Conservation (phyloP, 1,140 invertebrate species). For the Drosophila malerkotliana region DNA sequence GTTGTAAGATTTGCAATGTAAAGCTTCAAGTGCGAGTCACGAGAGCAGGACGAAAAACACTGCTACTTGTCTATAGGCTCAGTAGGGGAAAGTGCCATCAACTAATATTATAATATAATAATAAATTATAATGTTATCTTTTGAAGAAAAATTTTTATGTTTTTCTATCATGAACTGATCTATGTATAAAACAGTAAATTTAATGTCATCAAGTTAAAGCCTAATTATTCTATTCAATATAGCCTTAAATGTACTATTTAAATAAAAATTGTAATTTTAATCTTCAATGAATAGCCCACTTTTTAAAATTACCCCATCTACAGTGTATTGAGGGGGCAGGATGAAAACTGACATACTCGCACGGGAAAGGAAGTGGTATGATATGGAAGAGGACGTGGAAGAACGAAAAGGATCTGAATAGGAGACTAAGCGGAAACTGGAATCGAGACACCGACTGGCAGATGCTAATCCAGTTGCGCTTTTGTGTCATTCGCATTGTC, state of each 20-base stretch:
- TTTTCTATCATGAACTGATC: background rate
- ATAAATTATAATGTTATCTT: background rate
- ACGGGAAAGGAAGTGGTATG: conserved; percentile 12
- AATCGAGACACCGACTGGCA: conserved; percentile 52
- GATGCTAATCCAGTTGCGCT: conserved; percentile 65
- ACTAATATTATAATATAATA: background rate
- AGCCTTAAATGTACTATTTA: background rate
- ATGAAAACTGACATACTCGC: conserved; percentile 29
- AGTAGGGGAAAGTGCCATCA: background rate
- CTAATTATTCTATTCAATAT: background rate
- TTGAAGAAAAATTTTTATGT: background rate
- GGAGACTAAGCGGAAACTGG: conserved; percentile 47
- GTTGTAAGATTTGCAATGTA: conserved; percentile 43
- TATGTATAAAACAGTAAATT: too few species aligned
- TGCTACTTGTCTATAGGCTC: background rate
- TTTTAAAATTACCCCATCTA: conserved; percentile 9
- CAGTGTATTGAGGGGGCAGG: conserved; percentile 5
- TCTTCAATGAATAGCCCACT: background rate
- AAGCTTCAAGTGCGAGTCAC: conserved; percentile 8
- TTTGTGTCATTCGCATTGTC: conserved; percentile 56
- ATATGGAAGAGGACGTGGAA: background rate
- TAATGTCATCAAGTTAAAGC: too few species aligned
- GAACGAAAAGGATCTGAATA: conserved; percentile 12
- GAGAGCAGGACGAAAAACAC: background rate
- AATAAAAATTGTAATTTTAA: background rate